A percentile compares a stretch with the other conserved stretches of the same genome.
Conservation (phyloP, 2,888 invertebrate species). For the Chrysolina oricalcia region DNA sequence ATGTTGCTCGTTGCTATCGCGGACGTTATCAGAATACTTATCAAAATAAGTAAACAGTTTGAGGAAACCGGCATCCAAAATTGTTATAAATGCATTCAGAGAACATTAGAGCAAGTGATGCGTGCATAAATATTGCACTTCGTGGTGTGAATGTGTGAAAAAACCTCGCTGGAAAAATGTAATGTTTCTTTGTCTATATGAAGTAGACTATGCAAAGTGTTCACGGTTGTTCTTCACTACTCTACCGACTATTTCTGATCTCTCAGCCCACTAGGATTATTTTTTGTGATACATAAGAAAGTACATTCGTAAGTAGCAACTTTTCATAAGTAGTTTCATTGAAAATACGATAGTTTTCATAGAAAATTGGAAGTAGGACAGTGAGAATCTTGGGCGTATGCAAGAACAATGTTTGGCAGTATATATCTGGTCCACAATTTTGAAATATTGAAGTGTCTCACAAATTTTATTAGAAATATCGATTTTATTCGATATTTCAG, state of each 20-base stretch:
- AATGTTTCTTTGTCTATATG: constrained; percentile 69
- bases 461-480: constrained; percentile 69
- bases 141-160: constrained; percentile 61
- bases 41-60: constrained; percentile 61
- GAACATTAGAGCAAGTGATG: constrained; percentile 50
- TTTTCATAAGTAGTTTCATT: constrained; percentile 43
- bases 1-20: constrained; percentile 63
- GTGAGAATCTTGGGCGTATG: constrained; percentile 68
- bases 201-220: constrained; percentile 66
- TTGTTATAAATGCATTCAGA: constrained; percentile 56
- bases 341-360: constrained; percentile 58
- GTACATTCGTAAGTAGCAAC: constrained; percentile 58
- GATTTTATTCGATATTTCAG: constrained; percentile 57
- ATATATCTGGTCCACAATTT: constrained; percentile 67
- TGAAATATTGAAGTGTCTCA: constrained; percentile 67
- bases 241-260: constrained; percentile 58
- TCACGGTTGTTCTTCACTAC: constrained; percentile 59
- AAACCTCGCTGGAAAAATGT: constrained; percentile 67
- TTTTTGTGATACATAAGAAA: constrained; percentile 53
- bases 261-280: constrained; percentile 50
- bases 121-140: constrained; percentile 49
- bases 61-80: constrained; percentile 53
- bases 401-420: constrained; percentile 66
- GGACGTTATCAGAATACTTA: constrained; percentile 60
- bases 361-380: constrained; percentile 68